Base-by-base conservation (phyloP, 1,140 invertebrate genomes). In the Brachionus paranguensis region DNA sequence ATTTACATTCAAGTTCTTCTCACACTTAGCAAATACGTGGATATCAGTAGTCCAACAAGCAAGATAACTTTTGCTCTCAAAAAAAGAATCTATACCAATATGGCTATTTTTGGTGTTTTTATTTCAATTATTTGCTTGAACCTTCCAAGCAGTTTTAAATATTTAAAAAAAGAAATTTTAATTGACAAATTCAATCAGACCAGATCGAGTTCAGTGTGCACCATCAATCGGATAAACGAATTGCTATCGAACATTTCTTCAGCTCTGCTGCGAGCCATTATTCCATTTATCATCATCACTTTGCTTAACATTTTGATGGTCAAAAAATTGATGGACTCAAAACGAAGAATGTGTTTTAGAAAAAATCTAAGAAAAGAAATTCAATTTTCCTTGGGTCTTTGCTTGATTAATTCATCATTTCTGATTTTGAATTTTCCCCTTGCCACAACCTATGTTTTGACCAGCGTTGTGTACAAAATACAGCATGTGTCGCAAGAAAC, bases 1-100 rank as follows among this genome's bases (percentile, higher is more conserved):
- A 53, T 76, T 47, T 76, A 76, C 12, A 76, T 76, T 14, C 72
- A 76, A 76, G 72, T 76, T 76, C 47, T 50, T 29, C 10, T 50
- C 3, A 76, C 72, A 12, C 4, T 76, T 29, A 50, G 3, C n/a
- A 45, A 76, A 76, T 76, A 47, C 33, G 2, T 76, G 14, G 43
- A 76, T 4, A 76, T 76, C 7, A 76, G 27, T 6, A 29, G 20
- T 27, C 41, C 72, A 24, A 50, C 72, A 50, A 50, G 37, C 12
- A 76, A 50, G 50, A 27, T 47, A 5, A 10, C 11, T 10, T 50
- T 50, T 50, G 3, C 12, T 7, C 72, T 47, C 11, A 50, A 27
- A 50, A 76, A 76, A 47, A 76, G 17, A 76, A 27, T 24, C 14
- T 17, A 20, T 17, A 41, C 45, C 33, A 41, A 43, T 43, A 0